Base-by-base conservation (phyloP, 2,888 invertebrate genomes). In the Serrognathus titanus region DNA sequence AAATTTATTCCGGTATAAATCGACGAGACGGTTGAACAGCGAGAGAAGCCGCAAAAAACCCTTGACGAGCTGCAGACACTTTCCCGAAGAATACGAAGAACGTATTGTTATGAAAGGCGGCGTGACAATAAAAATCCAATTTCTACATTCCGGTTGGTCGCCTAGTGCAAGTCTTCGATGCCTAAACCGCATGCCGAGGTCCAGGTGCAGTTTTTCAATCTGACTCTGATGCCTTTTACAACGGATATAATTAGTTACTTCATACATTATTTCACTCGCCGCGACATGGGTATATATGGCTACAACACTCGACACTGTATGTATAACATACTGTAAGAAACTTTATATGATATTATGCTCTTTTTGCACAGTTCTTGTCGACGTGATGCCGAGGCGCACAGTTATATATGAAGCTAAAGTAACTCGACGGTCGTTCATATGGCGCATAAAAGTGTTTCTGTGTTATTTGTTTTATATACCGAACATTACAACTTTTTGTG, bases 61-160 rank as follows among this genome's bases (percentile, higher is more conserved):
- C 46, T 53, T 66, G 66, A 64, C 63, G 64, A 65, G 60, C 45
- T 59, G 58, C 61, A 61, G 65, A 65, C 64, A 64, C 59, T 61
- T 64, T 31, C 24, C 24, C 24, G 24, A 31, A 31, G 24, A 31
- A 31, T 31, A 59, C 57, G 55, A 59, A 59, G 66, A 61, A 62
- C 57, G 70, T 69, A 71, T 71, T 70, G 70, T 71, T 69, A 70
- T 69, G 69, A 71, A 69, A 66, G 60, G 66, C 67, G 65, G 69
- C 69, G 71, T 70, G 74, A 74, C 72, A 72, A 73, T 74, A 75
- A 75, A 75, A 75, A 75, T 75, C 71, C 73, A 73, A 73, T 75
- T 73, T 73, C 70, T 69, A 64, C 75, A 75, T 75, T 75, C 74
- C 69, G 56, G 60, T 59, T 61, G 66, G 66, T 67, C 67, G 67